Percentiles rank a stretch among this genome's conserved stretches.
Conservation (phyloP, 2,888 invertebrate genomes). For the Drosophila prolongata region DNA sequence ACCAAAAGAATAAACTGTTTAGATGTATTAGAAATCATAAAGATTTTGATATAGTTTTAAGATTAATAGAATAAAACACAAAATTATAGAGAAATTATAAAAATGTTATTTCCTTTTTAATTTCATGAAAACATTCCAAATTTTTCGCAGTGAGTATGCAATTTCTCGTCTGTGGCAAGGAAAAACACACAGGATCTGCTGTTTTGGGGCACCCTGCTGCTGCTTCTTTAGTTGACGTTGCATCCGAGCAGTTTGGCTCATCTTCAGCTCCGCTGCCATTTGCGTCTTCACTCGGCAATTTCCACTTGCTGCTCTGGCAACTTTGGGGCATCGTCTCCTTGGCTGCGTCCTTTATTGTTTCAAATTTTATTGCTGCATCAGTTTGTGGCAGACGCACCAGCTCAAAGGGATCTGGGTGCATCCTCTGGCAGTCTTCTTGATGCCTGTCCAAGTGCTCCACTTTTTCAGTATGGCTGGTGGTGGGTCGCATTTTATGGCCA, state of each 20-base stretch:
- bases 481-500: constrained; percentile 57
- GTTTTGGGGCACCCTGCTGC: constrained; percentile 50
- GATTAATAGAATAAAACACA: too few species aligned
- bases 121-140: too few species aligned
- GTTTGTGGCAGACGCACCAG: constrained; percentile 60
- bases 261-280: constrained; percentile 32
- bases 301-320: constrained; percentile 62
- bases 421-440: constrained; percentile 72
- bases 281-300: constrained; percentile 59
- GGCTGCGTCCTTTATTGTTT: constrained; percentile 74
- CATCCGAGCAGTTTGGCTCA: constrained; percentile 46
- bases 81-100: too few species aligned
- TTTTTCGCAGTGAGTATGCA: constrained; percentile 34
- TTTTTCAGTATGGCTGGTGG: constrained; percentile 9
- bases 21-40: too few species aligned
- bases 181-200: constrained; percentile 43
- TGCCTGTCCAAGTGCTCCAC: constrained; percentile 70
- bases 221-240: constrained; percentile 33
- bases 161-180: constrained; percentile 48
- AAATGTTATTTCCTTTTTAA: too few species aligned
- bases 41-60: too few species aligned
- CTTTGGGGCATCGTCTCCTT: constrained; percentile 37
- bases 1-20: not conserved
- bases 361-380: constrained; percentile 80
- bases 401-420: constrained; percentile 26